These are phyloP conservation scores for Hylyphantes graminicola DNA, from an alignment of 1,140 invertebrate species.

Conservation along the genomic window DNA sequence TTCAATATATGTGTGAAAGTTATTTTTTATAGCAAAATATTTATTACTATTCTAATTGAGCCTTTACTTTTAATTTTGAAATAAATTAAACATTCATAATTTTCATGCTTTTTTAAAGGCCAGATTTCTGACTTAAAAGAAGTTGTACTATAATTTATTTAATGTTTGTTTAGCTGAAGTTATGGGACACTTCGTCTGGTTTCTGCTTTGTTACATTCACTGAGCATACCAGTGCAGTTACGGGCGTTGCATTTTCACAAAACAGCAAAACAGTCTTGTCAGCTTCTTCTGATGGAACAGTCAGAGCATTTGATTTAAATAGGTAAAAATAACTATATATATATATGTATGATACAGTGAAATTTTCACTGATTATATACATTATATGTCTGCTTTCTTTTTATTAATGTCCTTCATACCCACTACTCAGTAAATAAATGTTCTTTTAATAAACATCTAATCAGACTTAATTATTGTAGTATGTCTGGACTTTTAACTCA, in stretches of 20 bases:
- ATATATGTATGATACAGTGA: neutral
- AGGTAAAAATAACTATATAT: constrained; percentile 69
- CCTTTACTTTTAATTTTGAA: too few species aligned
- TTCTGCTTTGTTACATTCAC: constrained; percentile 96
- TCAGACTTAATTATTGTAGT: too few species aligned
- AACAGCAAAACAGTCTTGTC: constrained; percentile 89
- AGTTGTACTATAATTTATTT: too few species aligned
- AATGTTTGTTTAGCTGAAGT: constrained; percentile 76
- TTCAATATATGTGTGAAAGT: too few species aligned
- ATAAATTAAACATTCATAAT: too few species aligned
- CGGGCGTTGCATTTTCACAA: constrained; percentile 83
- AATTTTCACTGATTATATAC: neutral
- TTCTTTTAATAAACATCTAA: too few species aligned
- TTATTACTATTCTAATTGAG: too few species aligned
- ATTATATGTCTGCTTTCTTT: neutral
- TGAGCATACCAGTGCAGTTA: constrained; percentile 84
- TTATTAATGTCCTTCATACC: constrained; percentile 16
- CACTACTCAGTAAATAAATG: too few species aligned
- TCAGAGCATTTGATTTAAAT: constrained; percentile 91
- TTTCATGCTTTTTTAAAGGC: too few species aligned
- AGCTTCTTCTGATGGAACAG: constrained; percentile 92
- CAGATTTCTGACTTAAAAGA: too few species aligned
- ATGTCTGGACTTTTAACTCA: too few species aligned
- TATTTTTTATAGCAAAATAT: too few species aligned
- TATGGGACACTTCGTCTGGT: constrained; percentile 91